A percentile compares a stretch with the other conserved stretches of the same genome.
Conservation (phyloP, 2,113 vertebrate genomes). For the Rhineura floridana region DNA sequence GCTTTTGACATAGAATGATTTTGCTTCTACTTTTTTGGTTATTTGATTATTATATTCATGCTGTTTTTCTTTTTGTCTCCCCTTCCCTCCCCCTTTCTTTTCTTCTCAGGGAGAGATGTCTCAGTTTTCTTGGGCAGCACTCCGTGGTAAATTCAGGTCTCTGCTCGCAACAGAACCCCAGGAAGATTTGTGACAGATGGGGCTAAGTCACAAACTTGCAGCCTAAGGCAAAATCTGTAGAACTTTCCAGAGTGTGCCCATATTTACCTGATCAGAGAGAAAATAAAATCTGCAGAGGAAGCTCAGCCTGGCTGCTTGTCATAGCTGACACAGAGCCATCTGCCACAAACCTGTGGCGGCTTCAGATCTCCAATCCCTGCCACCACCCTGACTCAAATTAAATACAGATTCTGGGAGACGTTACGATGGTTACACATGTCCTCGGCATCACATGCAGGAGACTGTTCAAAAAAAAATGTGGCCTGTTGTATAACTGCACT, state of each 20-base stretch:
- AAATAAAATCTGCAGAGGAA: constrained; percentile 91
- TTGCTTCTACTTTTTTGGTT: constrained; percentile 19
- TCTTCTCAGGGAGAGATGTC: constrained; percentile 83
- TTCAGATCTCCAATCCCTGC: constrained; percentile 85
- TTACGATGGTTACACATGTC: constrained; percentile 93
- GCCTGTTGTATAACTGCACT: constrained; percentile 91
- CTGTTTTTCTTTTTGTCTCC: constrained; percentile 51
- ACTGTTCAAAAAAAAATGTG: constrained; percentile 84
- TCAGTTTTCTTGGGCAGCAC: constrained; percentile 86
- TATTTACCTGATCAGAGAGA: constrained; percentile 97
- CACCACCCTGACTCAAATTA: constrained; percentile 89
- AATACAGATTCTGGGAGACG: constrained; percentile 89
- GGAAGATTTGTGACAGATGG: constrained; percentile 97
- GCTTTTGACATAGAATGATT: constrained; percentile 37
- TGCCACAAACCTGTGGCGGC: constrained; percentile 97
- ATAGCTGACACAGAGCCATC: constrained; percentile 97
- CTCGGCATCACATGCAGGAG: constrained; percentile 90
- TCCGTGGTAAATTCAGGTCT: constrained; percentile 84
- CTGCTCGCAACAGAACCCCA: constrained; percentile 86
- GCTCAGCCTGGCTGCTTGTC: constrained; percentile 92
- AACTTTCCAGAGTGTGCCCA: constrained; percentile 93
- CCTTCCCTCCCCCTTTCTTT: neutral
- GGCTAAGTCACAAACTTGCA: constrained; percentile 94
- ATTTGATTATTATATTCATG: constrained; percentile 14
- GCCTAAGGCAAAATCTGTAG: constrained; percentile 88